A percentile compares a stretch with the other conserved stretches of the same genome.
These are phyloP conservation scores for Myotis yumanensis DNA, from an alignment of 2,113 vertebrate species.

Conservation along the genomic window DNA sequence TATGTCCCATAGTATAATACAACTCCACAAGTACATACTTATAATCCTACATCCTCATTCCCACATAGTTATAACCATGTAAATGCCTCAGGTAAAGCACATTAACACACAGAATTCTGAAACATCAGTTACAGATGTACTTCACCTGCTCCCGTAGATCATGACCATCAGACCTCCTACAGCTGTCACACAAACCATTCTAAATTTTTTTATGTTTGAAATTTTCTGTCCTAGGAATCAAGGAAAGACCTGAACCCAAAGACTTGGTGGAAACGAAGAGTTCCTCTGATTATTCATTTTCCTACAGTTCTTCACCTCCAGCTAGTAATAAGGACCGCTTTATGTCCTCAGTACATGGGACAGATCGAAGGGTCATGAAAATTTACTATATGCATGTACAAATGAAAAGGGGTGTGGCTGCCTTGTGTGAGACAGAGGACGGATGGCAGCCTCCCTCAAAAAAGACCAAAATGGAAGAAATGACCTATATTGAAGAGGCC, in stretches of 20 bases:
- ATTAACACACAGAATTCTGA: not conserved
- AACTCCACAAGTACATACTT: not conserved
- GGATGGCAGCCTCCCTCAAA: not conserved
- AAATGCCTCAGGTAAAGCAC: not conserved
- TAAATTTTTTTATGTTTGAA: not conserved
- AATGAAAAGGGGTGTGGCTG: not conserved
- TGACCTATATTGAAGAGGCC: not conserved
- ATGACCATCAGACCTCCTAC: not conserved
- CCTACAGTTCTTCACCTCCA: not conserved
- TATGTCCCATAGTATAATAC: not conserved
- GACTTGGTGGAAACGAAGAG: accelerated
- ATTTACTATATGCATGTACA: not conserved
- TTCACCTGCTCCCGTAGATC: not conserved
- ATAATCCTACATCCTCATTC: not conserved
- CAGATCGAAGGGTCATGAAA: not conserved
- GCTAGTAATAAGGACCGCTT: accelerated
- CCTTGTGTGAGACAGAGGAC: not conserved
- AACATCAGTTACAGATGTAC: too few species aligned
- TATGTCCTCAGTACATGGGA: too few species aligned
- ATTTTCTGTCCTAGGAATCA: not conserved
- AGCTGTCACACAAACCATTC: not conserved
- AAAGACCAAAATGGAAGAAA: not conserved
- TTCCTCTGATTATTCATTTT: accelerated
- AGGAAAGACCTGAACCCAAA: not conserved
- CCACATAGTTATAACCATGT: not conserved